phyloP scores from a whole-genome alignment of 2,888 invertebrate species.

The Nomada flava region DNA sequence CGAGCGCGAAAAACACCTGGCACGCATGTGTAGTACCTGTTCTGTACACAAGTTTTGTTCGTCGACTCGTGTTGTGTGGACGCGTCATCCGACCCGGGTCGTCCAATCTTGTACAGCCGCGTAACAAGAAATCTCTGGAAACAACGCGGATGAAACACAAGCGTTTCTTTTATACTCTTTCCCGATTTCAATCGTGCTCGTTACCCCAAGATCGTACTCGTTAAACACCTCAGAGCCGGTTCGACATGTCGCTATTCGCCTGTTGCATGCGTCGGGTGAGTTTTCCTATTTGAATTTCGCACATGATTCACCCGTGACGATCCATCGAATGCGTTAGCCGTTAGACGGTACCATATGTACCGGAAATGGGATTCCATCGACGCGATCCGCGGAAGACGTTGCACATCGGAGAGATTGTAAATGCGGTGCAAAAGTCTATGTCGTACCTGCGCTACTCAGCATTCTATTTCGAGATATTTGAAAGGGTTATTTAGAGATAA shows the following conservation, averaged over 20 bases:
- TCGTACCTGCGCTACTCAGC: too few species aligned
- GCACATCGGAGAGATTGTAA: too few species aligned
- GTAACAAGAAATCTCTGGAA: background rate
- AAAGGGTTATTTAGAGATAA: too few species aligned
- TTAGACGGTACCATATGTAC: background rate
- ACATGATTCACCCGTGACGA: background rate
- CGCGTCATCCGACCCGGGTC: conserved; percentile 16
- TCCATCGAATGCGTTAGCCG: background rate
- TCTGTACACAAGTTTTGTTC: conserved; percentile 43
- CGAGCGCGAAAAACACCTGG: too few species aligned
- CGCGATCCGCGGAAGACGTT: background rate
- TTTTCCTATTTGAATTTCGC: conserved; percentile 34
- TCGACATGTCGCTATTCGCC: conserved; percentile 76
- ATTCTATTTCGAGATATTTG: too few species aligned
- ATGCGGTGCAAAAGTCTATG: too few species aligned
- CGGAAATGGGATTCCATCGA: background rate
- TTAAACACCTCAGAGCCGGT: background rate
- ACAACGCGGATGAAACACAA: conserved; percentile 33
- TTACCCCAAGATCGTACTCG: background rate
- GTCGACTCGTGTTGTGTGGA: conserved; percentile 38
- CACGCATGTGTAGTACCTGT: conserved; percentile 54
- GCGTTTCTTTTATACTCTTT: background rate
- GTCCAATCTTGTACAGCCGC: background rate
- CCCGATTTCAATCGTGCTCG: background rate
- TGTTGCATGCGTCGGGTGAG: conserved; percentile 82